Conservation (phyloP, 2,113 vertebrate genomes). For the Bubo scandiacus region DNA sequence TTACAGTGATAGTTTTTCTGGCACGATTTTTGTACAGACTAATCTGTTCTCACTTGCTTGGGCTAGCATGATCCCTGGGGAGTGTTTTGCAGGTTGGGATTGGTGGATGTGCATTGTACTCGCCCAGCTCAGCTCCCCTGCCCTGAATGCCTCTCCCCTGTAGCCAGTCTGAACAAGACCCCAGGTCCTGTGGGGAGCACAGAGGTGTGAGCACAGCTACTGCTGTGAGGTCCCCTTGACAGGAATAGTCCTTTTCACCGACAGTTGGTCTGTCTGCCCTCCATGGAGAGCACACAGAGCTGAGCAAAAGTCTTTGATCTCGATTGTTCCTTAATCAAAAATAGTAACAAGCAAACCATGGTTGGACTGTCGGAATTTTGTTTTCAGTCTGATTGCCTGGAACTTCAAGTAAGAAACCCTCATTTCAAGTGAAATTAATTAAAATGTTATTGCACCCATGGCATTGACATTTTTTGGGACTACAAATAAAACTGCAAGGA, state of each 20-base stretch:
- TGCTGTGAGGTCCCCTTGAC: background rate
- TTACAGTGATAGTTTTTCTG: background rate
- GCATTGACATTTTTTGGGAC: background rate
- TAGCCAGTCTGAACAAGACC: conserved; percentile 27
- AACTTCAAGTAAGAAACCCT: background rate
- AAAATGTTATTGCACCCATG: background rate
- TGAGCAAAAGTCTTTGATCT: background rate
- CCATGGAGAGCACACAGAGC: background rate
- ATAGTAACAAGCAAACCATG: background rate
- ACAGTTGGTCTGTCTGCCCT: background rate
- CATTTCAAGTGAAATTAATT: background rate
- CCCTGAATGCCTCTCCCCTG: background rate
- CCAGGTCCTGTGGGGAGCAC: background rate
- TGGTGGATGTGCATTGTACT: background rate
- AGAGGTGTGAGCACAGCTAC: background rate
- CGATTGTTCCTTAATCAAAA: background rate
- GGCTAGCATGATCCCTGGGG: background rate
- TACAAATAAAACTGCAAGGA: background rate
- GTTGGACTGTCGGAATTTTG: background rate
- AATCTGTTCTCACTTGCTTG: conserved; percentile 25
- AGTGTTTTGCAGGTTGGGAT: background rate
- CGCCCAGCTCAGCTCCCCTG: background rate
- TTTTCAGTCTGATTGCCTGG: background rate
- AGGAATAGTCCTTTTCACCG: background rate
- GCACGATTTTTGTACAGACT: background rate